Base-by-base conservation (phyloP, 2,888 invertebrate genomes). In the Dione juno region DNA sequence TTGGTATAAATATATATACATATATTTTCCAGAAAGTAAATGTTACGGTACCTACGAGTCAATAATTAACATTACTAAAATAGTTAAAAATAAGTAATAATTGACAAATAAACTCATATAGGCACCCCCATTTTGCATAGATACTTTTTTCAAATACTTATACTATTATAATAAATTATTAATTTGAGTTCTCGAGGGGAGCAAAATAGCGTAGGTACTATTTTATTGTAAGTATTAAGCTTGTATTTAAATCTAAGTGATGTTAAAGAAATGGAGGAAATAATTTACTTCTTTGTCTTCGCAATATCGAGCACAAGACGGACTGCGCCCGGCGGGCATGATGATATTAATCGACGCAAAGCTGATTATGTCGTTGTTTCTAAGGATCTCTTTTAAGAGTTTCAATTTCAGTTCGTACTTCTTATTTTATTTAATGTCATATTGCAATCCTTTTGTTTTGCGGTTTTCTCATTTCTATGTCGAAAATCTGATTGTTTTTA, bases 301-400 rank as follows among this genome's bases (percentile, higher is more conserved):
- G 88, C 88, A 88, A 87, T 91, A 90, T 89, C 86, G 87, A 83
- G 84, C 82, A 83, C 80, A 57, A 65, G 59, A 69, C 63, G 64
- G 61, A 66, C 61, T 71, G 80, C 79, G 79, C 80, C 81, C 87
- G 80, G 77, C 83, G 85, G 90, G 82, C 84, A 84, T 81, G 82
- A 81, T 81, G 87, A 86, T 92, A 92, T 91, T 92, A 90, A 92
- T 92, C 88, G 90, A 87, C 86, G 81, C 84, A 91, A 90, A 90
- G 90, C 88, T 88, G 89, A 92, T 92, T 91, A 90, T 88, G 81
- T 83, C 83, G 82, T 86, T 85, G 85, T 87, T 85, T 84, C 83
- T 82, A 82, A 82, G 79, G 79, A 80, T 82, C 81, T 83, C 81
- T 84, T 85, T 85, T 80, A 79, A 83, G 75, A 81, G 81, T 80